phyloP scores from a whole-genome alignment of 2,113 vertebrate genomes.

The Ondatra zibethicus region DNA sequence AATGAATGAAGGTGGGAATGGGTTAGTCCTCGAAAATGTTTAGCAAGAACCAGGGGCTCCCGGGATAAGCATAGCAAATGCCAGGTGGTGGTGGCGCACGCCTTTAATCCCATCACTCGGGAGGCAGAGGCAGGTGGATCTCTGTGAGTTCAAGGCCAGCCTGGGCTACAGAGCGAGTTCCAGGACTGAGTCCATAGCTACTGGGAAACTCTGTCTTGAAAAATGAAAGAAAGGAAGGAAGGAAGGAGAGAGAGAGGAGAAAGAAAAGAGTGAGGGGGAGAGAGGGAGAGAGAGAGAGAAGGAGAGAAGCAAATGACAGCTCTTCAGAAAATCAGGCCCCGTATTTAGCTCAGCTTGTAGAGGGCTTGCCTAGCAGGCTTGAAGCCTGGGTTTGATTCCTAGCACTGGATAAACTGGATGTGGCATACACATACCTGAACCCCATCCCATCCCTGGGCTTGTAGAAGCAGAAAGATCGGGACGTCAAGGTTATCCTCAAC shows the following conservation, averaged over 20 bases:
- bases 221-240: too few relatives aligned
- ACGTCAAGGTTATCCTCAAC: neutral
- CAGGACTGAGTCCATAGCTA: too few relatives aligned
- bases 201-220: too few relatives aligned
- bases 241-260: accelerated
- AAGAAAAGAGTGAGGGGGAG: too few relatives aligned
- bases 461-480: neutral
- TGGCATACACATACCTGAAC: neutral
- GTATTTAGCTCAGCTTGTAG: neutral
- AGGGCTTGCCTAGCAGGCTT: neutral
- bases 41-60: neutral
- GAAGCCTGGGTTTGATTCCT: neutral
- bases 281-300: too few relatives aligned
- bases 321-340: neutral
- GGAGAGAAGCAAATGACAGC: neutral
- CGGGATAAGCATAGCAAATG: neutral
- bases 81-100: too few relatives aligned
- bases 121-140: too few relatives aligned
- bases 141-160: too few relatives aligned
- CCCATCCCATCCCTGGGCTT: too few relatives aligned
- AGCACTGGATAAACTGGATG: neutral
- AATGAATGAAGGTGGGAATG: neutral
- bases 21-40: neutral
- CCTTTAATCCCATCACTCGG: too few relatives aligned
- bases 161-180: too few relatives aligned